phyloP scores from a whole-genome alignment of 2,113 vertebrate genomes.

The Rostratula benghalensis region DNA sequence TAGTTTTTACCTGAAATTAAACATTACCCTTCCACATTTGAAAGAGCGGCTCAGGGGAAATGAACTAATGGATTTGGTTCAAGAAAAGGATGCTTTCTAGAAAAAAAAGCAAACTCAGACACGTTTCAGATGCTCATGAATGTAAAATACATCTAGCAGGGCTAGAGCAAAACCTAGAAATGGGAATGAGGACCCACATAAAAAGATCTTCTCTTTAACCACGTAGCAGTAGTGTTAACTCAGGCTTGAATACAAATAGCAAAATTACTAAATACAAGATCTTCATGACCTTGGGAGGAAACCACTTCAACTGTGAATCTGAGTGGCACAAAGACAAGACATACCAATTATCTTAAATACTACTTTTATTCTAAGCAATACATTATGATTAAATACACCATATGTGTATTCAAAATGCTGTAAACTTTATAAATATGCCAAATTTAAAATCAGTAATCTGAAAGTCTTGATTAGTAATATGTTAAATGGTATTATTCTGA shows the following conservation, averaged over 20 bases:
- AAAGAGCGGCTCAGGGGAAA: neutral
- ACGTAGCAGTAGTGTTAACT: neutral
- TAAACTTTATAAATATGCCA: neutral
- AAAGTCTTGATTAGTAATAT: neutral
- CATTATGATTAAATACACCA: neutral
- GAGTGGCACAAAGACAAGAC: neutral
- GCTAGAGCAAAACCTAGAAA: neutral
- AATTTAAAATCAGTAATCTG: neutral
- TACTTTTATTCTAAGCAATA: neutral
- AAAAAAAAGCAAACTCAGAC: neutral
- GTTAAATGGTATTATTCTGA: neutral
- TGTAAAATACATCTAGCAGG: neutral
- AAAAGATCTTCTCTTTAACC: neutral
- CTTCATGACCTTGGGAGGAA: neutral
- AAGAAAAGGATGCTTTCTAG: neutral
- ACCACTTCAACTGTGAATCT: neutral
- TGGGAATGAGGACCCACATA: neutral
- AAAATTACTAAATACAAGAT: neutral
- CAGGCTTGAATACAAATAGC: neutral
- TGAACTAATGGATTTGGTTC: neutral
- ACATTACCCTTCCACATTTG: neutral
- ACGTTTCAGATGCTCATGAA: neutral
- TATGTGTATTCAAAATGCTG: neutral
- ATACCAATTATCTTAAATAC: neutral
- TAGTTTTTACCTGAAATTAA: conserved; percentile 3